Evolutionary conservation across 2,797 vertebrate genomes (phyloP).

Genomic region (Sparus aurata): DNA sequence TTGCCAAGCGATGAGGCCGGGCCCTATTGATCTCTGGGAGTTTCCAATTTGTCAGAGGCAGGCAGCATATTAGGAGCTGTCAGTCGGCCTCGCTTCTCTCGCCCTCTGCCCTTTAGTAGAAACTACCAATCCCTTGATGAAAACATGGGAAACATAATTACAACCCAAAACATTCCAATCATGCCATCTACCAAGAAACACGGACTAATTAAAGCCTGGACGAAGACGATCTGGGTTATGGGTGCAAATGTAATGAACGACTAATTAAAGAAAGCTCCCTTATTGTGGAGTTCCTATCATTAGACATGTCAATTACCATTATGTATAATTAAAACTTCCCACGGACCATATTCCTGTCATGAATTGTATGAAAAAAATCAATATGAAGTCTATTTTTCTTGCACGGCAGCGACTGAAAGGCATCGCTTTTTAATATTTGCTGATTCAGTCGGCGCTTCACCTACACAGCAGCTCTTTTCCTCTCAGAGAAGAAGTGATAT

Average conservation of each 20-base stretch:
- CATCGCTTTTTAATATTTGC: constrained; percentile 7
- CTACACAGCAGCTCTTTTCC: neutral
- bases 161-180: constrained; percentile 47
- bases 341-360: neutral
- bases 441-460: neutral
- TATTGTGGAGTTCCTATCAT: constrained; percentile 7
- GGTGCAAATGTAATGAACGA: constrained; percentile 31
- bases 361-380: neutral
- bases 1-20: constrained; percentile 66
- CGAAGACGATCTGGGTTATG: neutral
- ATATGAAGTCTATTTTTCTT: neutral
- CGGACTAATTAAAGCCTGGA: constrained; percentile 51
- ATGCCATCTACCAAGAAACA: constrained; percentile 7
- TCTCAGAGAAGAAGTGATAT: neutral
- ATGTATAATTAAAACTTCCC: neutral
- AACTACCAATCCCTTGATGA: constrained; percentile 54
- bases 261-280: constrained; percentile 18
- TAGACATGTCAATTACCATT: constrained; percentile 10
- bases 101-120: constrained; percentile 76
- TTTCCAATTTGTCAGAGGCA: constrained; percentile 88
- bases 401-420: neutral
- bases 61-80: constrained; percentile 83
- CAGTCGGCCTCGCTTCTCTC: constrained; percentile 64
- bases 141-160: constrained; percentile 69
- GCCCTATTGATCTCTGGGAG: constrained; percentile 88